Base-by-base conservation (phyloP, 2,797 vertebrate genomes). In the Cyprinodon diabolis region DNA sequence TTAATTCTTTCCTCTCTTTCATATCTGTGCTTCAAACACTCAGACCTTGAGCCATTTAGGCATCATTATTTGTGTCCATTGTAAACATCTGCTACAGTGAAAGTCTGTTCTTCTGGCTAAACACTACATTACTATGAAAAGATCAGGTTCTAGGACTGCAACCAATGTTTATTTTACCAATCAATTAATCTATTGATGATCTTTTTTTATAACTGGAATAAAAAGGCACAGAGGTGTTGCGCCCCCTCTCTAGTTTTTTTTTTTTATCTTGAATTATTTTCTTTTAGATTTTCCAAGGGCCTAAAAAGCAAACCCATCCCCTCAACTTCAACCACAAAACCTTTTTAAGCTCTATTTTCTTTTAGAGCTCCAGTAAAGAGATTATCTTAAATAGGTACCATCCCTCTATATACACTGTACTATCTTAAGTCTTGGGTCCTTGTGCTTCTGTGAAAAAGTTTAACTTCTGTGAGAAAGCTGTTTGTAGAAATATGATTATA, bases 341-440 rank as follows among this genome's bases (percentile, higher is more conserved):
- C 69, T 58, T 74, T 72, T 66, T 23, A 6, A 74, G 52, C 37
- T 35, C 17, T 13, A 4, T 75, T 71, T 81, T 69, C 72, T 67
- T 49, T 21, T 11, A 72, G 62, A 69, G 48, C 68, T 66, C 14
- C 30, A 75, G 51, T 55, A 63, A 84, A n/a, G 13, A 75, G 62
- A 86, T 77, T 0, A 65, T 76, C 15, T 73, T 77, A 72, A 75
- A 74, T 66, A 65, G 43, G 47, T 79, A 68, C 49, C n/a, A 69
- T 74, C 55, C 37, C 17, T 13, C 13, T 47, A 43, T 15, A 55
- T 43, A 67, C 73, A 68, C 30, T 65, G 75, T 40, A 58, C 63
- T 80, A 68, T 49, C 47, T 10, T 25, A 5, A 55, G 9, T 2
- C 48, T 65, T 54, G 19, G 45, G 21, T 69, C 14, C 51, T 54